Conservation (phyloP, 2,113 vertebrate genomes). For the Cervus canadensis region DNA sequence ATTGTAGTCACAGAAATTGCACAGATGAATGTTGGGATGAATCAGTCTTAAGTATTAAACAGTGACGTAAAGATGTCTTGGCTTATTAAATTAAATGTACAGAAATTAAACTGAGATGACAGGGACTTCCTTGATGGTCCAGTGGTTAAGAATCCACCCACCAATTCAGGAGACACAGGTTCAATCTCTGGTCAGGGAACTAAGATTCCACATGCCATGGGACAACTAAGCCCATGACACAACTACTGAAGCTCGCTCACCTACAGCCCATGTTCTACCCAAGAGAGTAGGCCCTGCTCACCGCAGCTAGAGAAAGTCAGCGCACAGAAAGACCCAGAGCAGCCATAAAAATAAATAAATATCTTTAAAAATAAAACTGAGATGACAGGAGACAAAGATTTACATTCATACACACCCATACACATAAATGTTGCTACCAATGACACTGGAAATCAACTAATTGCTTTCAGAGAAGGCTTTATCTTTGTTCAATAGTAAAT, state of each 20-base stretch:
- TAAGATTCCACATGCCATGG: background rate
- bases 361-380: background rate
- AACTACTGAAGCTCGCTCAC: background rate
- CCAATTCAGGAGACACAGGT: background rate
- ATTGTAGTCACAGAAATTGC: slow-evolving; percentile 20
- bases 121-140: background rate
- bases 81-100: background rate
- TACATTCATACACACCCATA: background rate
- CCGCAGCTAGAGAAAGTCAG: background rate
- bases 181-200: background rate
- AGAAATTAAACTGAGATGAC: background rate
- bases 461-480: background rate
- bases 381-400: background rate
- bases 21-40: background rate
- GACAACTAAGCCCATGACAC: background rate
- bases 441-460: background rate
- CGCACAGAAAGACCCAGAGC: background rate
- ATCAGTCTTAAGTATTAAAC: background rate
- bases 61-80: background rate
- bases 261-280: background rate
- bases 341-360: background rate
- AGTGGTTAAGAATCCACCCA: background rate
- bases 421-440: background rate
- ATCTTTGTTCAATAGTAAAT: background rate
- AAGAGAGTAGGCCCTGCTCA: background rate